phyloP scores from a whole-genome alignment of 1,140 invertebrate species.

The Cydia strobilella region DNA sequence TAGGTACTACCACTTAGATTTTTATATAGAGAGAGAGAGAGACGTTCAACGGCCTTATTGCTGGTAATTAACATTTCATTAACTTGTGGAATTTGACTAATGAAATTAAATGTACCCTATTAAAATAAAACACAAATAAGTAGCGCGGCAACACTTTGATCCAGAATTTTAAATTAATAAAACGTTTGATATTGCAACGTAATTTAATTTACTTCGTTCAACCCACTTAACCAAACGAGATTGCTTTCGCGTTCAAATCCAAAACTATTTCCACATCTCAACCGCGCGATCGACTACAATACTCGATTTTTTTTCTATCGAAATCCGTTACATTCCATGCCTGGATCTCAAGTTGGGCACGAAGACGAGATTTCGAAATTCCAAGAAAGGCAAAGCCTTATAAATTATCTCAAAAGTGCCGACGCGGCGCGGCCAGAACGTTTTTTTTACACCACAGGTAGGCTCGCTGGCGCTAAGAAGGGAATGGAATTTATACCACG shows the following conservation, averaged over 20 bases:
- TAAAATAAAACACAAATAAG: too few species aligned
- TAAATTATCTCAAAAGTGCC: slow-evolving; percentile 80
- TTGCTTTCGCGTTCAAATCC: slow-evolving; percentile 16
- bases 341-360: slow-evolving; percentile 61
- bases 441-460: slow-evolving; percentile 79
- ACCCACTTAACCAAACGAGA: neutral
- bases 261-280: slow-evolving; percentile 33
- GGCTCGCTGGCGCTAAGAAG: slow-evolving; percentile 75
- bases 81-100: too few species aligned
- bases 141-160: neutral
- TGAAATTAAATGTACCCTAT: too few species aligned
- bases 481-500: slow-evolving; percentile 70
- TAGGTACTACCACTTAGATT: too few species aligned
- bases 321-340: slow-evolving; percentile 78
- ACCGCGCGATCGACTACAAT: slow-evolving; percentile 56
- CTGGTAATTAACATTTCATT: too few species aligned
- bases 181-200: neutral
- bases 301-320: slow-evolving; percentile 69
- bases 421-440: slow-evolving; percentile 75
- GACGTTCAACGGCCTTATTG: too few species aligned
- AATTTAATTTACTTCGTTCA: neutral
- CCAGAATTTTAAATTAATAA: neutral
- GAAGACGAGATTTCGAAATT: slow-evolving; percentile 77
- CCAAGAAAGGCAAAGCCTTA: slow-evolving; percentile 78
- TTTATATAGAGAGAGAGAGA: too few species aligned